Base-by-base conservation (phyloP, 1,140 invertebrate species). In the Hyles euphorbiae region DNA sequence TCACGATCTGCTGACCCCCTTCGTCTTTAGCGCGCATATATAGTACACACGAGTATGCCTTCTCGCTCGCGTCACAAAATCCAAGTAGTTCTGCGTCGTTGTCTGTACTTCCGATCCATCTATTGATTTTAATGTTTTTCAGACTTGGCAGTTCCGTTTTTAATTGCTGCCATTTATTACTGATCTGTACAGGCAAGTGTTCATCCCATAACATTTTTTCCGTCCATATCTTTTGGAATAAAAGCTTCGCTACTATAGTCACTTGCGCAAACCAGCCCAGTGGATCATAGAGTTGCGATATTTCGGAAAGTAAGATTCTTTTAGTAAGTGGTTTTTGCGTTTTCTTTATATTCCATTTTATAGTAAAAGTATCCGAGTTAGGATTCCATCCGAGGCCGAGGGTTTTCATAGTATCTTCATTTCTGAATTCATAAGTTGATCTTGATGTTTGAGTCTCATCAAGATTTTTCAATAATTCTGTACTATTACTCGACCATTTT, bases 151-250 rank as follows among this genome's bases (percentile, higher is more conserved):
- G 8, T 5, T 40, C 36, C 4, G 36, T 40, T 40, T 40, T 40
- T 8, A 40, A 5, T 40, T 40, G 4, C 8, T 5, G 4, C 36
- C 36, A 40, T 1, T 40, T 8, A 5, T 40, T 5, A 5, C 8
- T 5, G 4, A 40, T 34, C 33, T 52, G 6, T 10, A 9, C 33
- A 2, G 70, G 61, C 36, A 83, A 9, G 9, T 4, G 8, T 32
- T 77, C 61, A 60, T 89, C 81, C 89, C 88, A 90, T 4, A 70
- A 65, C 8, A 77, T 34, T 12, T 74, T 59, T 22, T 3, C 7
- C 44, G 65, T 49, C 84, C 86, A 87, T 0, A 89, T 6, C 33
- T 67, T 56, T 74, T 90, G 87, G 33, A 90, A 64, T 1, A 89
- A 52, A 5, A 85, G 67, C 66, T 90, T 89, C 6, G 74, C 68